Base-by-base conservation (phyloP, 2,113 vertebrate species). In the Mola mola region DNA sequence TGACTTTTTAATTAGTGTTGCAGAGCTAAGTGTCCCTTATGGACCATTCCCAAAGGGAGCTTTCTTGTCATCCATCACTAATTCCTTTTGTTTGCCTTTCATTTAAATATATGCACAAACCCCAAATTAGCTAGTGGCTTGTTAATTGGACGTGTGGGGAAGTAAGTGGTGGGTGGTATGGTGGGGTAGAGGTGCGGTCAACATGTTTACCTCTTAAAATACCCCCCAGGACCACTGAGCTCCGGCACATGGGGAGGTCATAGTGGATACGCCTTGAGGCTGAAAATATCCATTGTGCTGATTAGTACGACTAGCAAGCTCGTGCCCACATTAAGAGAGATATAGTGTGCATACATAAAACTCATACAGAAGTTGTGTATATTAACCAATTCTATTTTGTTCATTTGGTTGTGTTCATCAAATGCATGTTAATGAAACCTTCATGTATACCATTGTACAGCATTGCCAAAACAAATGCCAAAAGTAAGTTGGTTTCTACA, bases 1-100 rank as follows among this genome's bases (percentile, higher is more conserved):
- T 90, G 85, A 79, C 89, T 90, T 92, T 93, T 92, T 92, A 92
- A 92, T 92, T 92, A 92, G 90, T 76, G 85, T 66, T 49, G 73
- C 43, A 60, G 80, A 69, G 81, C 88, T 90, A 89, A 89, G 84
- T 87, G 83, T 89, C 91, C 89, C 87, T 47, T 77, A 74, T 70
- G 86, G 84, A 84, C 81, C 75, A 64, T 90, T 82, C 72, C 53
- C 73, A 25, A 72, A 58, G 62, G 61, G 66, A 69, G 67, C 68
- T 79, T 72, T 66, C 75, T 67, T 82, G 83, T 77, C 78, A 88
- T 89, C 87, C 82, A 85, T 90, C 88, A 92, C 77, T 78, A 84
- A 43, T 87, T 90, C 75, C 80, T 79, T 83, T 84, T 85, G 83
- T 91, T 90, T 92, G 85, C 78, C 57, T 83, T 81, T 82, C 87